These are phyloP conservation scores for Spicauda simplicius DNA, from an alignment of 2,888 invertebrate genomes.

Conservation along the genomic window DNA sequence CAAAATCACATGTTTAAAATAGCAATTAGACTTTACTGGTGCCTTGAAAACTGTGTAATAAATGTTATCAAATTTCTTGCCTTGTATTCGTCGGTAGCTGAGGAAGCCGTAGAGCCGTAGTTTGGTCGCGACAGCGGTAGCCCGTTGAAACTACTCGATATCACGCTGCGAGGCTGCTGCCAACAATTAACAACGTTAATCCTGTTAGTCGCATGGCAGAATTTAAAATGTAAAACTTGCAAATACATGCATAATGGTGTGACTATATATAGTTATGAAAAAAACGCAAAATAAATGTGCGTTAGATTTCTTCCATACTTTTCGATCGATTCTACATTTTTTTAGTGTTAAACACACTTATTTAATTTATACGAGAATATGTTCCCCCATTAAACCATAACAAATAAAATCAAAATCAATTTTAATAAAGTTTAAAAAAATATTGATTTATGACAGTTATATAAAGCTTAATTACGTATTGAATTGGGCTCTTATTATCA, in stretches of 20 bases:
- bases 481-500: too few relatives aligned
- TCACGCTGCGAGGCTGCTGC: conserved; percentile 68
- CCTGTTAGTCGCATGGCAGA: background rate
- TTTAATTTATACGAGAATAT: background rate
- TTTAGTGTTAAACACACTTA: background rate
- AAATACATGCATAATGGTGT: background rate
- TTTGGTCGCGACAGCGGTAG: conserved; percentile 68
- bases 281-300: conserved; percentile 14
- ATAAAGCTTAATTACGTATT: too few relatives aligned
- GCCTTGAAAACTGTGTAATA: background rate
- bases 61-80: conserved; percentile 39
- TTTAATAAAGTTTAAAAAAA: too few relatives aligned
- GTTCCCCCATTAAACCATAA: background rate
- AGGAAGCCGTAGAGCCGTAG: conserved; percentile 60
- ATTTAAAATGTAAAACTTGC: background rate
- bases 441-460: too few relatives aligned
- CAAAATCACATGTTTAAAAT: background rate
- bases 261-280: background rate
- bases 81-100: conserved; percentile 70
- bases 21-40: background rate
- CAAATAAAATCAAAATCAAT: background rate
- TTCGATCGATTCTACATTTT: conserved; percentile 30
- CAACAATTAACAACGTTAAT: conserved; percentile 35
- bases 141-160: conserved; percentile 69
- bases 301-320: conserved; percentile 25